phyloP scores from a whole-genome alignment of 2,113 vertebrate species.

The Myxocyprinus asiaticus region DNA sequence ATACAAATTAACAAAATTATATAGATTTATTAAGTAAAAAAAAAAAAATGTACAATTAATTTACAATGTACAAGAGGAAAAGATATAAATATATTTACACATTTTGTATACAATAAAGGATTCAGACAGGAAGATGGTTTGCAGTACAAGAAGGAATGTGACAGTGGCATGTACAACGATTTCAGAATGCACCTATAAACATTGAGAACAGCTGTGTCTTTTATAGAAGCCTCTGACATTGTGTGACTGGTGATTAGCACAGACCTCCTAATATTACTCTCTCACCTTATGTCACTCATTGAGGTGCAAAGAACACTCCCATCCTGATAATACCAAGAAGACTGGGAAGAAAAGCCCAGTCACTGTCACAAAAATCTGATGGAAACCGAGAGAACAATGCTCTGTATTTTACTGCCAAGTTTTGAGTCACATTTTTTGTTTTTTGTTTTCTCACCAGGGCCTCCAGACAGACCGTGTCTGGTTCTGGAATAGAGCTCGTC shows the following conservation, averaged over 20 bases:
- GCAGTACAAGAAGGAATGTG: not conserved
- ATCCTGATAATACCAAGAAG: no score
- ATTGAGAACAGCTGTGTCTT: not conserved
- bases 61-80: constrained; percentile 50
- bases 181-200: not conserved
- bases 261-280: not conserved
- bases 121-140: constrained; percentile 22
- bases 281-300: not conserved
- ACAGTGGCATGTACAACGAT: not conserved
- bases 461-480: constrained; percentile 48
- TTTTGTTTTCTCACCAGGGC: constrained; percentile 50
- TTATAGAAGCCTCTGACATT: not conserved
- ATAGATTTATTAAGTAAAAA: constrained; percentile 51
- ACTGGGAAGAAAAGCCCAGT: no score
- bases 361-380: not conserved
- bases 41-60: constrained; percentile 41
- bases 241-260: not conserved
- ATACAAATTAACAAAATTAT: constrained; percentile 48
- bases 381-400: not conserved
- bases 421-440: not conserved
- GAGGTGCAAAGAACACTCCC: no score
- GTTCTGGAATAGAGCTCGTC: constrained; percentile 51
- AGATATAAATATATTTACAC: constrained; percentile 59
- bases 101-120: constrained; percentile 39
- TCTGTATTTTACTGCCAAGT: not conserved